Conservation (phyloP, 2,888 invertebrate species). For the Aplocera efformata region DNA sequence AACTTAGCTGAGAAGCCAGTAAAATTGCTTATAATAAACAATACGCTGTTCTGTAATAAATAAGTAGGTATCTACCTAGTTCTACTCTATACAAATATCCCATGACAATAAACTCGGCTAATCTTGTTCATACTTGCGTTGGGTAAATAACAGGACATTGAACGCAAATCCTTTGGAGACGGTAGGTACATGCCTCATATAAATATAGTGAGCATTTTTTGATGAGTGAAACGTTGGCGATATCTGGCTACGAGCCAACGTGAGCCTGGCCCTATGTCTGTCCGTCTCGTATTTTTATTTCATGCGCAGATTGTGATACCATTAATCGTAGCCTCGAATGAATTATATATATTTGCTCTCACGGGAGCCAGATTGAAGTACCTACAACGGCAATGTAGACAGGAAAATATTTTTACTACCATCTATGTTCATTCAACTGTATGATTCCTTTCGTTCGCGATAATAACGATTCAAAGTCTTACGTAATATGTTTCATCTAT, state of each 20-base stretch:
- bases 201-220: constrained; percentile 43
- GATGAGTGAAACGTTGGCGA: constrained; percentile 58
- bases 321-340: constrained; percentile 48
- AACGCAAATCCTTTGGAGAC: constrained; percentile 25
- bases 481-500: constrained; percentile 11
- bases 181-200: constrained; percentile 30
- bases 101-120: constrained; percentile 1
- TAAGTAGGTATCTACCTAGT: too few relatives aligned
- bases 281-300: constrained; percentile 61
- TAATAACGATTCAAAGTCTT: constrained; percentile 11
- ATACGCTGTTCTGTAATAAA: too few relatives aligned
- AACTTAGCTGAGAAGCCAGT: too few relatives aligned
- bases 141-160: constrained; percentile 29
- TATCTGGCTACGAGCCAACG: constrained; percentile 61
- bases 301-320: constrained; percentile 54
- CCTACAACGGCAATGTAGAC: constrained; percentile 20
- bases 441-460: constrained; percentile 7
- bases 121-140: constrained; percentile 6
- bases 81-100: too few relatives aligned
- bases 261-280: constrained; percentile 48
- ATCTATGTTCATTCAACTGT: constrained; percentile 10
- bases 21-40: too few relatives aligned
- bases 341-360: constrained; percentile 36
- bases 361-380: constrained; percentile 29
- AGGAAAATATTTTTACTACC: constrained; percentile 20